Conservation (phyloP, 2,888 invertebrate genomes). For the Ecdyonurus torrentis region DNA sequence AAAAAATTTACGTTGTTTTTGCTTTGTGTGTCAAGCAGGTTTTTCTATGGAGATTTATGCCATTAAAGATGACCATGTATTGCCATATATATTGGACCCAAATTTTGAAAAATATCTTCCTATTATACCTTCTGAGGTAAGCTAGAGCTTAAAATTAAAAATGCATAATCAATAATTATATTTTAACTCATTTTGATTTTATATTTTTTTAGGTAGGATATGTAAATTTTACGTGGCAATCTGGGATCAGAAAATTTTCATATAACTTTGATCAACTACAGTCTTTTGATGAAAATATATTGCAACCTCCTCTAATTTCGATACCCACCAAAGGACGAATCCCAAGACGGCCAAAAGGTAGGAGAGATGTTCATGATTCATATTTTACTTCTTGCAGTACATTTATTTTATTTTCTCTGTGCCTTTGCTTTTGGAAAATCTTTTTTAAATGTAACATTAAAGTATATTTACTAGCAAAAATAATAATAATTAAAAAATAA, state of each 20-base stretch:
- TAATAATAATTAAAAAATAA: no score
- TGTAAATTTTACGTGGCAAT: conserved; percentile 84
- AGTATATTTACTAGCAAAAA: background rate
- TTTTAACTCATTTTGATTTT: no score
- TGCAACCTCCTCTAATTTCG: conserved; percentile 74
- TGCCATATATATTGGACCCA: conserved; percentile 73
- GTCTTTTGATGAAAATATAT: conserved; percentile 65
- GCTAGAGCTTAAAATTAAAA: conserved; percentile 13
- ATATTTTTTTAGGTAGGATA: conserved; percentile 34
- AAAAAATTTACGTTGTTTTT: no score
- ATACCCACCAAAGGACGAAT: conserved; percentile 73
- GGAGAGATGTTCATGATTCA: conserved; percentile 14
- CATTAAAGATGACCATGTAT: conserved; percentile 71
- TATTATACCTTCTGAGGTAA: conserved; percentile 79
- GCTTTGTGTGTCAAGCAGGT: conserved; percentile 32
- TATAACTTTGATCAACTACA: conserved; percentile 77
- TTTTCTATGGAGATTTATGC: conserved; percentile 78
- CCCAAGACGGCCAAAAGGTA: conserved; percentile 72
- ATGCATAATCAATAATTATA: no score
- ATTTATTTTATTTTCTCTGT: no score
- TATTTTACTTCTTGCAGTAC: background rate
- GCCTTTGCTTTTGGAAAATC: no score
- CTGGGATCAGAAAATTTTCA: conserved; percentile 60
- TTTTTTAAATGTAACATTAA: background rate
- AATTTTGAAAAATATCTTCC: conserved; percentile 80